These are phyloP conservation scores for Circaetus cinerascens DNA, from an alignment of 2,113 vertebrate species.

Conservation along the genomic window DNA sequence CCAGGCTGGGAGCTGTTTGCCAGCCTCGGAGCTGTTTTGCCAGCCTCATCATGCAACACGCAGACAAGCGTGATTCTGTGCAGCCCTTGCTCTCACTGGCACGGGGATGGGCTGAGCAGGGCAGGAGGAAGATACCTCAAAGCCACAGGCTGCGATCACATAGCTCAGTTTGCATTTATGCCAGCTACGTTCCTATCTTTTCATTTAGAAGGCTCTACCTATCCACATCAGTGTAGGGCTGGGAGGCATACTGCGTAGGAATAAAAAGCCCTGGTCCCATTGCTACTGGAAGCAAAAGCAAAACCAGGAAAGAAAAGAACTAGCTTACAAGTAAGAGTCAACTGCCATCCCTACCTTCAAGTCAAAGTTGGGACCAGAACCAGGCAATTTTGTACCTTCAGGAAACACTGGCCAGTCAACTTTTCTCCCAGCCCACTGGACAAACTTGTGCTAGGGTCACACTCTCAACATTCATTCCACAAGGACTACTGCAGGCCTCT, in stretches of 20 bases:
- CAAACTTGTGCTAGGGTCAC: neutral
- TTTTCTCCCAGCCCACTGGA: neutral
- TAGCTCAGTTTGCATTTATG: neutral
- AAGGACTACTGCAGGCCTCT: neutral
- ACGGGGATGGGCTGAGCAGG: neutral
- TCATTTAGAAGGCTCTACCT: neutral
- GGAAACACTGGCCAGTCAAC: neutral
- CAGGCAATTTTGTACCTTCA: neutral
- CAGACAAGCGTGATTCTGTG: neutral
- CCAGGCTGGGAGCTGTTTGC: conserved; percentile 2
- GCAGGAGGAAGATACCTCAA: neutral
- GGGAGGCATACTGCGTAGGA: neutral
- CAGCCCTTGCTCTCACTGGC: neutral
- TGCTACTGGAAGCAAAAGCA: neutral
- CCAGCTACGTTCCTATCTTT: neutral
- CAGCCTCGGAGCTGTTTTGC: neutral
- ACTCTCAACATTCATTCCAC: neutral
- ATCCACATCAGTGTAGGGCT: neutral
- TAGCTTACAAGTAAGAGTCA: neutral
- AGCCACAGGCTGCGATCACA: neutral
- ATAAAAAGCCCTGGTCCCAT: neutral
- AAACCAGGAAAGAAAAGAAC: neutral
- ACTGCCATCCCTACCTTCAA: neutral
- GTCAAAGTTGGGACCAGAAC: neutral
- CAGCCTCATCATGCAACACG: neutral